These are phyloP conservation scores for Drosophila lutescens DNA, from an alignment of 2,888 invertebrate species.

Conservation along the genomic window DNA sequence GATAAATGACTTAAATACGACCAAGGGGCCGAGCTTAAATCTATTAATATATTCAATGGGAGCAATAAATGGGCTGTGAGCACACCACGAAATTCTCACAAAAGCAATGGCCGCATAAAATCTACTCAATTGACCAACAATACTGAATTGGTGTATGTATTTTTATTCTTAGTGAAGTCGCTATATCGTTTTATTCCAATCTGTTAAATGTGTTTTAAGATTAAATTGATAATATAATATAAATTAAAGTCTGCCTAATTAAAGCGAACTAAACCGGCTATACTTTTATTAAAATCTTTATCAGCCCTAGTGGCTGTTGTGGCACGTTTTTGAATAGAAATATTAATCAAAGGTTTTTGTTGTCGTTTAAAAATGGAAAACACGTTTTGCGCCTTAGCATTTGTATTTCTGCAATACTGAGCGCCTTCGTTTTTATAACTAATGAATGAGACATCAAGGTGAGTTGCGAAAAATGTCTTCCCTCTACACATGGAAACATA, in stretches of 20 bases:
- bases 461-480: background rate
- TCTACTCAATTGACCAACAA: constrained; percentile 38
- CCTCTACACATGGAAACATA: background rate
- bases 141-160: constrained; percentile 8
- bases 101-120: constrained; percentile 8
- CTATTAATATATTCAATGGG: constrained; percentile 16
- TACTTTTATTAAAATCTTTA: background rate
- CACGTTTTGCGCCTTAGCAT: background rate
- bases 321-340: background rate
- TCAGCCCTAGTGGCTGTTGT: background rate
- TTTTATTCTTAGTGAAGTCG: too few species aligned
- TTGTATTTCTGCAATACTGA: constrained; percentile 1
- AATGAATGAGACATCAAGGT: background rate
- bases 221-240: too few species aligned
- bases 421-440: background rate
- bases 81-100: constrained; percentile 6
- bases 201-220: too few species aligned
- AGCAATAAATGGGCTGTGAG: background rate
- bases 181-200: too few species aligned
- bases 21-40: constrained; percentile 7
- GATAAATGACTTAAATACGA: constrained; percentile 26
- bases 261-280: background rate
- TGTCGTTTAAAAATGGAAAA: background rate
- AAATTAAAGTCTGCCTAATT: background rate
- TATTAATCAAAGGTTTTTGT: background rate